phyloP scores from a whole-genome alignment of 1,140 invertebrate genomes.

The Drosophila navojoa region DNA sequence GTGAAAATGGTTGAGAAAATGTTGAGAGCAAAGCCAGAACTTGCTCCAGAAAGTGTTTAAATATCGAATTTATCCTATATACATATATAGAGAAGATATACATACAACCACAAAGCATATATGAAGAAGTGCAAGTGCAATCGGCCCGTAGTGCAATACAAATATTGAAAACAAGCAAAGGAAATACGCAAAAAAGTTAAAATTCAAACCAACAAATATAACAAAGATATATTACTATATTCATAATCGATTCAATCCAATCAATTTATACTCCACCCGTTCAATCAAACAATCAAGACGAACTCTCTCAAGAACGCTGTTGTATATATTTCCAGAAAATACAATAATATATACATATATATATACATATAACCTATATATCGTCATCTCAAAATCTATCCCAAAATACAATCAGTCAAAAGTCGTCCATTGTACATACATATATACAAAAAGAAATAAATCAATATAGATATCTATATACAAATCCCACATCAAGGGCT shows the following conservation, averaged over 20 bases:
- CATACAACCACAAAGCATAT: conserved; percentile 18
- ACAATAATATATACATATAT: conserved; percentile 11
- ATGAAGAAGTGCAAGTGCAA: conserved; percentile 51
- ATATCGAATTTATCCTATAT: conserved; percentile 37
- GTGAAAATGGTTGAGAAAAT: conserved; percentile 79
- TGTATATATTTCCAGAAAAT: conserved; percentile 70
- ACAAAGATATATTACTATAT: conserved; percentile 20
- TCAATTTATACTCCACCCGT: conserved; percentile 32
- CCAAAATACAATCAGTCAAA: conserved; percentile 15
- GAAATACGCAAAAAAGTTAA: conserved; percentile 81
- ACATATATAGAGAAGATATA: conserved; percentile 27
- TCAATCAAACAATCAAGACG: conserved; percentile 16
- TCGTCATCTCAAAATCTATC: conserved; percentile 14
- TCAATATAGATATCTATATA: conserved; percentile 9
- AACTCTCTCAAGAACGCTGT: conserved; percentile 56
- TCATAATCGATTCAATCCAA: conserved; percentile 17
- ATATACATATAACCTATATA: conserved; percentile 8
- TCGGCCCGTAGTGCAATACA: conserved; percentile 55
- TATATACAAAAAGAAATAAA: conserved; percentile 20
- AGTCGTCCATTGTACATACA: conserved; percentile 46
- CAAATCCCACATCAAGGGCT: conserved; percentile 21
- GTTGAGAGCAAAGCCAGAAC: conserved; percentile 32
- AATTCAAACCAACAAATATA: conserved; percentile 62
- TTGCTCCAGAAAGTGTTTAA: conserved; percentile 36
- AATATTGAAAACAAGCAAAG: conserved; percentile 56